Evolutionary conservation across 1,140 invertebrate genomes (phyloP), one percentile per base, ranked within the genome.

Genomic region (Metopolophium dirhodum): DNA sequence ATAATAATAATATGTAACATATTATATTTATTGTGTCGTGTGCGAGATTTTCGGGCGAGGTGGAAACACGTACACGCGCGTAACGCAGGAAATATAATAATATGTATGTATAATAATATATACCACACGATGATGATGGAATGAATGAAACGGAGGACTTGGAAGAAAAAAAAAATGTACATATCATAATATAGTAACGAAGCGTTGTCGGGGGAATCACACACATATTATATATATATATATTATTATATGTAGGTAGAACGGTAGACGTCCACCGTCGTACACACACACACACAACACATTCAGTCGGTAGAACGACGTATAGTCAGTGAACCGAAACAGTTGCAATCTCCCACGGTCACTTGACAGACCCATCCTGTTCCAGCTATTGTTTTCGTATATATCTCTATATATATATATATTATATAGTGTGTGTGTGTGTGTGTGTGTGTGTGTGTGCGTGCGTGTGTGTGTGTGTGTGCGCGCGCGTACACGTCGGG

Each of bases 361-460:
- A 93, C 91, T 93, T 93, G 91, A 93, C 91, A 93, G 91, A 93
- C 91, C 91, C 91, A 93, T 93, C 91, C 91, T 93, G 91, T 93
- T 85, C 23, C 51, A 86, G 68, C 91, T 93, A 93, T 93, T 93
- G 91, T 93, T 92, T 93, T 93, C 91, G 49, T 93, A 37, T 83
- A 23, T 47, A 30, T 83, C 20, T 77, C 37, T 7, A 57, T n/a
- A 26, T 3, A 26, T 37, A 57, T n/a, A 26, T 3, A 37, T 83
- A 49, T 77, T 85, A 85, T 45, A 85, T 26, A 83, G 41, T 86
- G 41, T 37, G 83, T n/a, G 45, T 47, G 49, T 51, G 18, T 18
- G 18, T 3, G 37, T 3, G 37, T 11, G 86, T 14, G 49, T 37
- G 49, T 90, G 54, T 54, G n/a, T 37, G 89, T 90, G 89, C 47